phyloP scores from a whole-genome alignment of 2,113 vertebrate genomes.

The Chaenocephalus aceratus region DNA sequence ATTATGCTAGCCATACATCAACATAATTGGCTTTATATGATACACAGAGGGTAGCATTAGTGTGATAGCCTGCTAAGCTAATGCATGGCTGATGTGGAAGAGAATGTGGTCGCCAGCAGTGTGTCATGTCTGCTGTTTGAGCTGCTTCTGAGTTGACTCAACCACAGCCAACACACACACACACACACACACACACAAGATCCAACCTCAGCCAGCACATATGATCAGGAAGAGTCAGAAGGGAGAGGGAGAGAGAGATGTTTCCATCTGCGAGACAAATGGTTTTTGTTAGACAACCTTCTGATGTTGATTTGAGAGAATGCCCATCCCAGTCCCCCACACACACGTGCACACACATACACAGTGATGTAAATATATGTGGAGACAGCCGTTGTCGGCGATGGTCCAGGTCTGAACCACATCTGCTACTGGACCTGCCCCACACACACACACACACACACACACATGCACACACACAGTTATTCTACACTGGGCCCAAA shows the following conservation, averaged over 20 bases:
- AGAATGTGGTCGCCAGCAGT: slow-evolving; percentile 84
- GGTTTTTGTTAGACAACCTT: slow-evolving; percentile 82
- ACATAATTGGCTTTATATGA: slow-evolving; percentile 9
- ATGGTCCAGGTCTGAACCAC: slow-evolving; percentile 78
- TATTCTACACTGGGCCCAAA: slow-evolving; percentile 61
- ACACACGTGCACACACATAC: slow-evolving; percentile 44
- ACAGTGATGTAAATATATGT: slow-evolving; percentile 76
- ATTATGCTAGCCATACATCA: slow-evolving; percentile 13
- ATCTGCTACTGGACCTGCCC: slow-evolving; percentile 81
- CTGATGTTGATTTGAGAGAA: slow-evolving; percentile 85
- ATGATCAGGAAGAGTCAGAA: slow-evolving; percentile 76
- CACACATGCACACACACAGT: slow-evolving; percentile 1
- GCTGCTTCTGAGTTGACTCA: slow-evolving; percentile 82
- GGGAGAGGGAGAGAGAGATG: slow-evolving; percentile 64
- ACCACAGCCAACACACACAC: slow-evolving; percentile 67
- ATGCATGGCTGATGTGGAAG: slow-evolving; percentile 82
- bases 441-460: slow-evolving; percentile 40
- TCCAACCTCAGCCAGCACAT: slow-evolving; percentile 72
- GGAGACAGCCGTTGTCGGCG: slow-evolving; percentile 76
- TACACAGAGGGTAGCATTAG: slow-evolving; percentile 32
- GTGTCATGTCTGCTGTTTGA: slow-evolving; percentile 83
- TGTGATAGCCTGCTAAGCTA: slow-evolving; percentile 73
- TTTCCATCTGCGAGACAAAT: slow-evolving; percentile 86
- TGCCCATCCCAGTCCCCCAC: slow-evolving; percentile 64
- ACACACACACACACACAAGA: slow-evolving; percentile 17